A percentile compares a stretch with the other conserved stretches of the same genome.
These are phyloP conservation scores for Anoplophora glabripennis DNA, from an alignment of 1,140 invertebrate species.

Conservation along the genomic window DNA sequence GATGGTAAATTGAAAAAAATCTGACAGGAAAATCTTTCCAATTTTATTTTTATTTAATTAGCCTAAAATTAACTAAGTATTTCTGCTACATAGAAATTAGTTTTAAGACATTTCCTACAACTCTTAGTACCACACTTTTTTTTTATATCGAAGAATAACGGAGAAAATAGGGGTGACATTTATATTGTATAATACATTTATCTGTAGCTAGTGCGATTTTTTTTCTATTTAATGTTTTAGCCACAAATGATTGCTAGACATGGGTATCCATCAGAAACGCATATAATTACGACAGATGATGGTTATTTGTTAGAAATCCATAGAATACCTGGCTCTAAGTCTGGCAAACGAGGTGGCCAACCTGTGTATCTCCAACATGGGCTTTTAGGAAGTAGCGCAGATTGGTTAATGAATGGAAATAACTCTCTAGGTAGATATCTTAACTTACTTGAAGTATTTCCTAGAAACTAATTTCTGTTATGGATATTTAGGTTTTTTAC, in stretches of 20 bases:
- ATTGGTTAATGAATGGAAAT: constrained; percentile 68
- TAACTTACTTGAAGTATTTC: background rate
- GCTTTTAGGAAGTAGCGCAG: constrained; percentile 68
- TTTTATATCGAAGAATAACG: too few relatives aligned
- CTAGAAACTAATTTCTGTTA: background rate
- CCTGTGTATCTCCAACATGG: constrained; percentile 64
- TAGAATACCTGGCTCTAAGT: constrained; percentile 60
- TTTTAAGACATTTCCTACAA: too few relatives aligned
- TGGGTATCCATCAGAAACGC: constrained; percentile 68
- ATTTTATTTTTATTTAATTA: too few relatives aligned
- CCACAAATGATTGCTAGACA: constrained; percentile 59
- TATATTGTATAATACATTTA: too few relatives aligned
- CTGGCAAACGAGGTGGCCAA: constrained; percentile 32
- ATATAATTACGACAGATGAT: constrained; percentile 65
- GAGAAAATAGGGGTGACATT: too few relatives aligned
- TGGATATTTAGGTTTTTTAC: constrained; percentile 55
- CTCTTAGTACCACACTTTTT: too few relatives aligned
- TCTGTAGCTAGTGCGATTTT: too few relatives aligned
- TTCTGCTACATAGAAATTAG: too few relatives aligned
- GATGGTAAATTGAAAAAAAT: too few relatives aligned
- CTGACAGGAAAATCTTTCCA: too few relatives aligned
- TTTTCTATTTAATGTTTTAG: constrained; percentile 23
- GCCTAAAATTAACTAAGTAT: too few relatives aligned
- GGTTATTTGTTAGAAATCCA: constrained; percentile 72
- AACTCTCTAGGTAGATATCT: constrained; percentile 36